Base-by-base conservation (phyloP, 1,140 invertebrate genomes). In the Ceratina japonica region DNA sequence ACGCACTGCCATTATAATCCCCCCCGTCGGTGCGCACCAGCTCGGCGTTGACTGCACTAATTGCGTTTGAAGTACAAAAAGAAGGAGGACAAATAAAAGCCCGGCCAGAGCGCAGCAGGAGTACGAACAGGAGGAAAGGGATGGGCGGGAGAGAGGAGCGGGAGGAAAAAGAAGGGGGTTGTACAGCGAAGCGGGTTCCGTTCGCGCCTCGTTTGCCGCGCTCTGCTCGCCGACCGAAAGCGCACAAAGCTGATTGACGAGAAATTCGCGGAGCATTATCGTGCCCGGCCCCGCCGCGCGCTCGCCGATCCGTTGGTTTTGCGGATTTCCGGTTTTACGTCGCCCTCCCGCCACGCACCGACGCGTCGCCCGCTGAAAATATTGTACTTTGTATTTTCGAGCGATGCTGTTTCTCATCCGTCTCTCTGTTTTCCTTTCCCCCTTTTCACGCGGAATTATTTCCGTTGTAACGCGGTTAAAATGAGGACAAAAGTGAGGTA, bases 31-130 rank as follows among this genome's bases (percentile, higher is more conserved):
- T 63, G 84, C 64, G 84, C 64, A 70, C 72, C 37, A 80, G 37
- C 75, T 44, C 83, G 76, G 66, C 84, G 83, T 85, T 82, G 76
- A 86, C 83, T 85, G 84, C 84, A 82, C 83, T 86, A 86, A 86
- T 86, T 86, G 83, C 84, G 83, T 85, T 82, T 86, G 80, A 85
- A 86, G 80, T 85, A 77, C 44, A 80, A 75, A 85, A 85, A 85
- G 75, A 73, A 81, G 74, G 73, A 77, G 74, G 65, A 79, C 73
- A 75, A 81, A 81, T 75, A 77, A 83, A 72, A 83, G 68, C 62
- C 66, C 44, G 74, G 49, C 51, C 51, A 44, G 20, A 61, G 44
- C 52, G 24, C 62, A 66, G 31, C 27, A 74, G 52, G 24, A n/a
- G 18, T 49, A 59, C 13, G 12, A 16, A 24, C 16, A 18, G 51